Base-by-base conservation (phyloP, 2,888 invertebrate species). In the Lasioglossum malachurum region DNA sequence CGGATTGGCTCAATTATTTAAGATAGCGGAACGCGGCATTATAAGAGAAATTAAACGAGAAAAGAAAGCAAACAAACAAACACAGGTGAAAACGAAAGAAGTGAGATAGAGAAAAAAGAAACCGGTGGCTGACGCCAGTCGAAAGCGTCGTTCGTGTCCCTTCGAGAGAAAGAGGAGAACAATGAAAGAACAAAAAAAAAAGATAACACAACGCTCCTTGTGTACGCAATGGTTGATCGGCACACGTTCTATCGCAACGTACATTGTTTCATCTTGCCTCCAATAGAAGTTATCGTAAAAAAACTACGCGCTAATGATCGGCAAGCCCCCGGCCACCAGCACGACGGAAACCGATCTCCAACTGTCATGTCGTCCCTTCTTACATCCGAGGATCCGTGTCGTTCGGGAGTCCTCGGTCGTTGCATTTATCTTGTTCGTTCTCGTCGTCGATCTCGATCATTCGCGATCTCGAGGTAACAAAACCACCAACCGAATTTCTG, bases 1-100 rank as follows among this genome's bases (percentile, higher is more conserved):
- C 83, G 84, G 88, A 93, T 94, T 91, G 94, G 92, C 93, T 94
- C 94, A 94, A 93, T 94, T 93, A 93, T 93, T 93, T 93, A 91
- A 91, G 82, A 88, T 84, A 84, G 74, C 75, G 81, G 75, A 89
- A 88, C 89, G 89, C 90, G 83, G 83, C 46, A 16, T 90, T 85
- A 83, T 82, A 82, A 82, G 84, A 71, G 76, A 46, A 74, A 64
- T 35, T 10, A 35, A 23, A 67, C 10, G 10, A 2, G 23, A 16
- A 19, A 35, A 64, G 19, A 80, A 78, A 82, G 78, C 78, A 75
- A 84, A 75, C 44, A 89, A 87, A 83, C 87, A 87, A 44, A 91
- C 27, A 53, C 44, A 35, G 8, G 19, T 19, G 10, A 67, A 44
- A 67, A 7, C 27, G 19, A 35, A 35, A 35, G 8, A 16, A 19